These are phyloP conservation scores for Parauchenoglanis punctatus DNA, from an alignment of 2,797 vertebrate genomes.

Conservation along the genomic window DNA sequence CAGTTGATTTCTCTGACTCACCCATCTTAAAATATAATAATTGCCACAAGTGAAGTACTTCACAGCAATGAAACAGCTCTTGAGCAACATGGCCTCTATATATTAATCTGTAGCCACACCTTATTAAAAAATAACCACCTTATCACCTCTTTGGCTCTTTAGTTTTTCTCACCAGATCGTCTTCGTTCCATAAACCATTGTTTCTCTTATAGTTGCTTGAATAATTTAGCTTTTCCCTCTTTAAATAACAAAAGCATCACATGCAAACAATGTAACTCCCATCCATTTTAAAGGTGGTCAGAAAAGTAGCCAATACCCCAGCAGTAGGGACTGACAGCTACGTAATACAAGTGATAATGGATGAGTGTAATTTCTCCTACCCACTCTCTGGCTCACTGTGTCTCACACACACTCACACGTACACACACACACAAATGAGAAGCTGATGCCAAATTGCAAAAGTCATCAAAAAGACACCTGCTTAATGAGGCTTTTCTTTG, in stretches of 20 bases:
- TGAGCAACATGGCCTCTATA: not conserved
- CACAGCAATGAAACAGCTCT: not conserved
- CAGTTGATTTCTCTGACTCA: not conserved
- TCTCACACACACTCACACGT: slow-evolving; percentile 35
- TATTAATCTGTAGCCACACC: not conserved
- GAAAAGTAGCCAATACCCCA: slow-evolving; percentile 13
- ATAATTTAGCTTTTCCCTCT: not conserved
- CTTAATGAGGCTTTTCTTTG: slow-evolving; percentile 62
- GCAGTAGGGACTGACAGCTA: slow-evolving; percentile 34
- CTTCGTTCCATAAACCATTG: not conserved
- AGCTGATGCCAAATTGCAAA: slow-evolving; percentile 46
- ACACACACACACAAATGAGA: slow-evolving; percentile 16
- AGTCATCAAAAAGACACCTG: slow-evolving; percentile 62
- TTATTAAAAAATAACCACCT: not conserved
- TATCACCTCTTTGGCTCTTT: not conserved
- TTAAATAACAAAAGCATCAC: not conserved
- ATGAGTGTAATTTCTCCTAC: slow-evolving; percentile 32
- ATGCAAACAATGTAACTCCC: not conserved
- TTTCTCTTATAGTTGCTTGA: not conserved
- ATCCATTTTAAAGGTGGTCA: not conserved
- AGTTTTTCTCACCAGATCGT: not conserved
- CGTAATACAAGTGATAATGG: slow-evolving; percentile 50
- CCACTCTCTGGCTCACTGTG: slow-evolving; percentile 28
- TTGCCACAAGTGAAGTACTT: not conserved
- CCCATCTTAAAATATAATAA: not conserved